A percentile compares a stretch with the other conserved stretches of the same genome.
phyloP scores from a whole-genome alignment of 2,797 vertebrate species.

The Typhlichthys subterraneus region DNA sequence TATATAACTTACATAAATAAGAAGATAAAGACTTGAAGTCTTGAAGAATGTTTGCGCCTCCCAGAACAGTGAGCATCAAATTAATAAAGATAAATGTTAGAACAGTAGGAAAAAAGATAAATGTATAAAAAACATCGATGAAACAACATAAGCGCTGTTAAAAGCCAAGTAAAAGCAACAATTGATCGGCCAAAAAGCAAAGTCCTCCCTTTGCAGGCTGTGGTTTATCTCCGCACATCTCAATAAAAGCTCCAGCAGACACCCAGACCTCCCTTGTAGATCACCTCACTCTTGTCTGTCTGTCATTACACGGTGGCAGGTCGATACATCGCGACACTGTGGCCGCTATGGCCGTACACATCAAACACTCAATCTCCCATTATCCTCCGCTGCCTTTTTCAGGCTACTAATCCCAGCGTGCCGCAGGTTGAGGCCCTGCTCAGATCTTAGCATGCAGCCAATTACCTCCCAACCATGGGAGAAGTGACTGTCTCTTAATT shows the following conservation, averaged over 20 bases:
- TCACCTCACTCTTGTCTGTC: conserved; percentile 39
- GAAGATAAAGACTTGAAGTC: not conserved
- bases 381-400: conserved; percentile 44
- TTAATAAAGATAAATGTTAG: no score
- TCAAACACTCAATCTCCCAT: conserved; percentile 57
- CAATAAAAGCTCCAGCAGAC: conserved; percentile 24
- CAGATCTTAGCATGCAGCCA: conserved; percentile 47
- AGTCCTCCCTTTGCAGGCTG: conserved; percentile 18
- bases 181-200: not conserved
- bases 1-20: not conserved
- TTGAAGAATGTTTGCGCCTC: not conserved
- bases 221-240: conserved; percentile 34
- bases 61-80: no score
- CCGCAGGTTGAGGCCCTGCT: conserved; percentile 32
- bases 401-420: conserved; percentile 44
- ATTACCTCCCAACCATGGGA: conserved; percentile 43
- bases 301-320: conserved; percentile 63
- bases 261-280: conserved; percentile 24
- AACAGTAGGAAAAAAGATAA: no score
- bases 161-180: not conserved
- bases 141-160: not conserved
- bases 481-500: conserved; percentile 47
- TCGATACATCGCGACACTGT: conserved; percentile 57
- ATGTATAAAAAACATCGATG: not conserved
- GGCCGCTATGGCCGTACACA: conserved; percentile 53